A percentile compares a stretch with the other conserved stretches of the same genome.
phyloP scores from a whole-genome alignment of 2,888 invertebrate genomes.

The Scaptomyza parva region DNA sequence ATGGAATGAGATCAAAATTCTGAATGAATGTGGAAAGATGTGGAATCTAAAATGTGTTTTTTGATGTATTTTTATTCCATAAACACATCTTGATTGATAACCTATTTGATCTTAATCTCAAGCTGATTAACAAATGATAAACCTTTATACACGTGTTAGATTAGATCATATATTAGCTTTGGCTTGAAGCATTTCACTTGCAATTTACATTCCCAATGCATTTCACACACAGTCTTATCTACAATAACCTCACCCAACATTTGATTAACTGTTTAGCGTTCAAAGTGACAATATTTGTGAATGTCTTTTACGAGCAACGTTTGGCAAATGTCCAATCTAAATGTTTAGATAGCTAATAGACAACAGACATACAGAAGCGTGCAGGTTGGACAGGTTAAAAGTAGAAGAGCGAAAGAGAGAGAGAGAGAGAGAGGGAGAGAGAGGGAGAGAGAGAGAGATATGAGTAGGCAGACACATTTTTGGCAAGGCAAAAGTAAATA shows the following conservation, averaged over 20 bases:
- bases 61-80: conserved; percentile 27
- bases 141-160: not conserved
- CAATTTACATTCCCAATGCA: conserved; percentile 3
- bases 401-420: not conserved
- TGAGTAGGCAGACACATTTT: conserved; percentile 40
- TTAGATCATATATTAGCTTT: too few species aligned
- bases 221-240: not conserved
- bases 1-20: conserved; percentile 17
- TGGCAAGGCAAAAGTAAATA: conserved; percentile 28
- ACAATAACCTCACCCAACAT: conserved; percentile 31
- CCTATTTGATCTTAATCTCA: conserved; percentile 42
- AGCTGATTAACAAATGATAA: conserved; percentile 19
- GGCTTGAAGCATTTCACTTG: conserved; percentile 3
- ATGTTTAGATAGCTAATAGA: conserved; percentile 48
- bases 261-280: conserved; percentile 24
- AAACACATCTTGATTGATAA: conserved; percentile 46
- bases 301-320: conserved; percentile 26
- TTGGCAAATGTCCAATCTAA: conserved; percentile 49
- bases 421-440: too few species aligned
- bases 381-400: conserved; percentile 4
- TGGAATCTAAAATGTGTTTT: conserved; percentile 14
- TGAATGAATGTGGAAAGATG: conserved; percentile 33
- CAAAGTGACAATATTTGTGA: conserved; percentile 33
- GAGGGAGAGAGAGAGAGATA: conserved; percentile 10
- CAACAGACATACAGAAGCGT: conserved; percentile 28